Evolutionary conservation across 2,888 invertebrate genomes (phyloP).

Genomic region (Xanthia togata): DNA sequence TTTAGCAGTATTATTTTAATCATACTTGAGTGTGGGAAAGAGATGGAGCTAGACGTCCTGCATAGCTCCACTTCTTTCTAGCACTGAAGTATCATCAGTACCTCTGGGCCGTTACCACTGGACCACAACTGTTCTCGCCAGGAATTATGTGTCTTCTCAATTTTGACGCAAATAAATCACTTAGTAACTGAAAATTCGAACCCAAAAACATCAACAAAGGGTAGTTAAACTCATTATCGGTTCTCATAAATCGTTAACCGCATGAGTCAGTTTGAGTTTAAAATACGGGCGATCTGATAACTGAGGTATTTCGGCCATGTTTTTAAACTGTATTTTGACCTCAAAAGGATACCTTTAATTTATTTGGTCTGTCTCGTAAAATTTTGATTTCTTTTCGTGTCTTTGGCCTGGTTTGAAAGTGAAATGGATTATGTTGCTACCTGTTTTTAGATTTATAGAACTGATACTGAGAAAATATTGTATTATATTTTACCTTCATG

Average conservation of each 20-base stretch:
- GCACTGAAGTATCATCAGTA: too few species aligned
- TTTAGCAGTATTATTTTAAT: too few species aligned
- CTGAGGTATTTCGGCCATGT: constrained; percentile 28
- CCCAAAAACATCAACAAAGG: constrained; percentile 17
- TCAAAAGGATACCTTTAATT: constrained; percentile 37
- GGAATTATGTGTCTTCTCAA: too few species aligned
- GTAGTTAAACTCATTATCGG: constrained; percentile 45
- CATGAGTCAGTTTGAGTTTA: constrained; percentile 23
- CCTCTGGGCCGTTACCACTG: too few species aligned
- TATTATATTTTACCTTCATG: too few species aligned
- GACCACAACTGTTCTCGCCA: too few species aligned
- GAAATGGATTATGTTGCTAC: constrained; percentile 26
- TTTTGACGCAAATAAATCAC: constrained; percentile 16
- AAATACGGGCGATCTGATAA: constrained; percentile 52
- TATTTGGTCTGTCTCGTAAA: constrained; percentile 1
- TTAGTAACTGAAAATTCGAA: background rate
- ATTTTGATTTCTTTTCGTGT: constrained; percentile 33
- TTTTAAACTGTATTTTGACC: constrained; percentile 47
- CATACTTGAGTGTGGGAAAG: too few species aligned
- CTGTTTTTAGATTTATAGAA: background rate
- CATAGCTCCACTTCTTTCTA: too few species aligned
- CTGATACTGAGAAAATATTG: too few species aligned
- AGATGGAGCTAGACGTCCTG: too few species aligned
- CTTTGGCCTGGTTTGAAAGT: constrained; percentile 34
- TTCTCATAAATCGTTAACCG: constrained; percentile 43